These are phyloP conservation scores for Alosa alosa DNA, from an alignment of 2,113 vertebrate species.

Conservation along the genomic window DNA sequence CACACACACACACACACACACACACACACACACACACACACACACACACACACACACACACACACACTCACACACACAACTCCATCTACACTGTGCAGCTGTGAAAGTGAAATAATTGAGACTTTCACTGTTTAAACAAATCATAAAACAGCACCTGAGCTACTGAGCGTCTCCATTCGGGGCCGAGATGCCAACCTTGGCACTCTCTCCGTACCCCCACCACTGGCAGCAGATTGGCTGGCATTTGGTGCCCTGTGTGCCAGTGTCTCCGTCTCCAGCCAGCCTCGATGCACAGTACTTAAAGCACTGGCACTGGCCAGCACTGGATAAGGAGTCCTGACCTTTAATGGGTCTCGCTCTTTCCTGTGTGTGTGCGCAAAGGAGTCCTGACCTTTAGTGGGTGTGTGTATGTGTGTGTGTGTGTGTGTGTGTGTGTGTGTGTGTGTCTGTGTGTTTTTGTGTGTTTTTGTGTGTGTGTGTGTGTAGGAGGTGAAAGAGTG, in stretches of 20 bases:
- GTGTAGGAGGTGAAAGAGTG: neutral
- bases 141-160: conserved; percentile 49
- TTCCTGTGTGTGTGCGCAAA: too few relatives aligned
- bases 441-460: neutral
- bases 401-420: too few relatives aligned
- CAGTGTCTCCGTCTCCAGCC: neutral
- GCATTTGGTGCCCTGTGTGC: neutral
- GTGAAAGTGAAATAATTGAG: conserved; percentile 43
- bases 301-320: neutral
- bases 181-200: conserved; percentile 37
- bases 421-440: neutral
- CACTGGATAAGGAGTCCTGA: neutral
- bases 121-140: conserved; percentile 48
- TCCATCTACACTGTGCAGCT: neutral
- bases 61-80: neutral
- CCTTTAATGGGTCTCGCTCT: neutral
- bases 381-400: too few relatives aligned
- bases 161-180: conserved; percentile 41
- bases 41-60: neutral
- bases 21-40: neutral
- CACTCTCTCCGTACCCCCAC: conserved; percentile 17
- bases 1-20: neutral
- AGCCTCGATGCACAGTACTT: neutral
- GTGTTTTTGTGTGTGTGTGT: neutral
- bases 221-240: neutral